Base-by-base conservation (phyloP, 2,113 vertebrate species). In the Meles meles region DNA sequence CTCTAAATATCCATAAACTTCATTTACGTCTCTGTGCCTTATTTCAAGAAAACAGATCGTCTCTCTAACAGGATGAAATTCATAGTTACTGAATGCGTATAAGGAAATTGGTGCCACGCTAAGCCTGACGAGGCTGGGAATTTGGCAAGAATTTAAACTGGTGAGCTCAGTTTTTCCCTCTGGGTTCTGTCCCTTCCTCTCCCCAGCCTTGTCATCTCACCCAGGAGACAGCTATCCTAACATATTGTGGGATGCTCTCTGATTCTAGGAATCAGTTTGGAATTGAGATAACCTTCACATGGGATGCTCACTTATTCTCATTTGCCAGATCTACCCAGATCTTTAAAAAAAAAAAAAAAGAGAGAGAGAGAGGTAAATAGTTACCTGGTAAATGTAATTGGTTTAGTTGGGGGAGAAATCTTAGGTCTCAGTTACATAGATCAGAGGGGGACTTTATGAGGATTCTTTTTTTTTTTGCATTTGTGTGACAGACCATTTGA, bases 1-100 rank as follows among this genome's bases (percentile, higher is more conserved):
- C 85, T 97, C 93, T 94, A 96, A 95, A 93, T 93, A 90, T 34
- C 57, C 59, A 84, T 23, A 47, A 93, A 47, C 27, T 86, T 92
- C 79, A 77, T 84, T 89, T 59, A 82, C 31, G 44, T 88, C 71
- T 87, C 69, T 85, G 91, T 23, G 83, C 71, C 90, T 95, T 67
- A 77, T 79, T 93, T 92, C 80, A 93, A 93, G 86, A 59, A 76
- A 95, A 97, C 74, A 80, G 34, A 92, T 6, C 9, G 49, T 71
- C n/a, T 92, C 52, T n/a, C 57, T 69, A 59, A 31, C 37, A 90
- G 90, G 74, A 79, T 92, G 49, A 85, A 95, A 96, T 95, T 61
- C 95, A 77, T 90, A 90, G 92, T 85, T 76, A 44, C 89, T 72
- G 71, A 97, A 44, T 20, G 80, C 27, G 55, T 59, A n/a, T 55